Percentiles rank a stretch among this genome's conserved stretches.
Evolutionary conservation across 2,113 vertebrate genomes (phyloP).

Genomic region (human (Homo sapiens)): DNA sequence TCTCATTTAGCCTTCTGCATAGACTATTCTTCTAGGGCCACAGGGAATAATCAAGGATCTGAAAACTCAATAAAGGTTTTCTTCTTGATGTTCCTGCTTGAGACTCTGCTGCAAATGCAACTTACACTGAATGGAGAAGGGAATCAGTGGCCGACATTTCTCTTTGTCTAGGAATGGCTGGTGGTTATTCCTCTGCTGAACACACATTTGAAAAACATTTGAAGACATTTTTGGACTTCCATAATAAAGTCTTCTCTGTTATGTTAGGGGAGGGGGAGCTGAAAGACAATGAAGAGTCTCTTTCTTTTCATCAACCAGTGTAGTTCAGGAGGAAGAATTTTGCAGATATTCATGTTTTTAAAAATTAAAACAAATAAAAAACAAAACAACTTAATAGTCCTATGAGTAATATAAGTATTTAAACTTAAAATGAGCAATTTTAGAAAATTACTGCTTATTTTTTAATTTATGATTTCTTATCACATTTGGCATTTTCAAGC

Average conservation of each 20-base stretch:
- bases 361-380: not conserved
- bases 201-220: not conserved
- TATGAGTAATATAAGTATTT: not conserved
- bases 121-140: not conserved
- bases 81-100: not conserved
- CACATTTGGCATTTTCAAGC: not conserved
- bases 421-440: not conserved
- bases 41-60: not conserved
- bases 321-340: not conserved
- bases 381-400: not conserved
- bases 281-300: not conserved
- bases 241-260: not conserved
- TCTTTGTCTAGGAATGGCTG: not conserved
- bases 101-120: not conserved
- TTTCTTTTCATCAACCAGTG: not conserved
- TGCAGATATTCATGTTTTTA: not conserved
- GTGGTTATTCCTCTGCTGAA: not conserved
- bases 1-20: not conserved
- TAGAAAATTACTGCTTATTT: not conserved
- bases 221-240: not conserved
- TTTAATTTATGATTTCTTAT: not conserved
- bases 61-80: not conserved
- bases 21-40: not conserved
- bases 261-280: not conserved
- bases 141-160: not conserved